Base-by-base conservation (phyloP, 2,113 vertebrate genomes). In the Embiotoca jacksoni region DNA sequence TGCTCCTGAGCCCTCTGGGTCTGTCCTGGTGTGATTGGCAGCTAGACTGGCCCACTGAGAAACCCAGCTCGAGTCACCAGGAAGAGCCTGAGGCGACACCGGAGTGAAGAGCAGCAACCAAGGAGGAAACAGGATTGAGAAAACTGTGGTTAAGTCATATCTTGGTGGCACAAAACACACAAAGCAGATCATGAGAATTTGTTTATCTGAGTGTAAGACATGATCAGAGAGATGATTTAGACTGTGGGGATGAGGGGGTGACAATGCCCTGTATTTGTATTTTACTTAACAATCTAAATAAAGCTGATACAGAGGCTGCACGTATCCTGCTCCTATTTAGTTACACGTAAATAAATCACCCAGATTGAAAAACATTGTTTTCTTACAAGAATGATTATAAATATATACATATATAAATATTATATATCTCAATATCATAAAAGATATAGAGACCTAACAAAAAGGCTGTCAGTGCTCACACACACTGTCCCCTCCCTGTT, bases 11-110 rank as follows among this genome's bases (percentile, higher is more conserved):
- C 97, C 97, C 90, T 96, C 97, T 80, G 95, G 96, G 70, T 99
- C 97, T 70, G 96, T 97, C 88, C 94, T 95, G 58, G 96, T 97
- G 85, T 99, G 97, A 94, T 96, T 98, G 80, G 97, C 96, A 91
- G 98, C 96, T 89, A 98, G 87, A 94, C 95, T 97, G 83, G 98
- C 97, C 98, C 98, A 99, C 41, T 99, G 96, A 13, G 97, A 99
- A 32, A 98, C 96, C 98, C 98, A 99, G 11, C 95, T 96, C 3
- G 95, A 91, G 57, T 94, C 92, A 84, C 94, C 95, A 88, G 95
- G 75, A 60, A 89, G 73, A 80, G 80, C 86, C 95, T 95, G 78
- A 33, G 50, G 33, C n/a, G 33, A 35, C 33, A 84, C n/a, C 7
- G 13, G 57, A 13, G 41, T 46, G 13, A 9, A 44, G 41, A 32